Base-by-base conservation (phyloP, 2,888 invertebrate genomes). In the Syrista parreyssii region DNA sequence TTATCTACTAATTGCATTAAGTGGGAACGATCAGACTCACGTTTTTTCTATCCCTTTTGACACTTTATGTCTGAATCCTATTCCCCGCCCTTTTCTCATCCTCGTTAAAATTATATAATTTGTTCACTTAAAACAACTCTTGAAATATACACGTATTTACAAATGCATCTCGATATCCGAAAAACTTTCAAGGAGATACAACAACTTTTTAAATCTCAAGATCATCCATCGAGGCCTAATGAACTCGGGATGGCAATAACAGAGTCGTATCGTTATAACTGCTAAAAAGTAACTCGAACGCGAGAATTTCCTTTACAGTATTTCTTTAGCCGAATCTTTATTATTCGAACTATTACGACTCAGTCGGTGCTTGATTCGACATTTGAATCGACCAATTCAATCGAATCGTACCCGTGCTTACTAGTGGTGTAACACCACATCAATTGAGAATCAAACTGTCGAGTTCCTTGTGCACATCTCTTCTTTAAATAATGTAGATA, bases 311-410 rank as follows among this genome's bases (percentile, higher is more conserved):
- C 40, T 9, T 55, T 9, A 55, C 2, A 55, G 6, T 40, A 15
- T 15, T 40, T 40, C 40, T 15, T 0, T 15, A 15, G 15, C 15
- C 15, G 40, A 40, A 15, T 40, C 40, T 34, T 4, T n/a, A n/a
- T n/a, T n/a, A n/a, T n/a, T n/a, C n/a, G 12, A 74, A 74, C 74
- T 40, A 12, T 74, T 55, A 35, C 40, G 73, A 76, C 80, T 85
- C 82, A 84, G 83, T 85, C 83, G 79, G 77, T 83, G 75, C 40
- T 32, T 81, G 79, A 79, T 77, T 80, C 32, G 31, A 81, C 75
- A 81, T n/a, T 30, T 80, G 80, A 81, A 79, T 68, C 73, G 69
- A 55, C 74, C 78, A 80, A 75, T 76, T 80, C 12, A 79, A 68
- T 74, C 69, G 72, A 55, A 55, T 55, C 23, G 55, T 55, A 55